Base-by-base conservation (phyloP, 2,113 vertebrate species). In the Pituophis catenifer region DNA sequence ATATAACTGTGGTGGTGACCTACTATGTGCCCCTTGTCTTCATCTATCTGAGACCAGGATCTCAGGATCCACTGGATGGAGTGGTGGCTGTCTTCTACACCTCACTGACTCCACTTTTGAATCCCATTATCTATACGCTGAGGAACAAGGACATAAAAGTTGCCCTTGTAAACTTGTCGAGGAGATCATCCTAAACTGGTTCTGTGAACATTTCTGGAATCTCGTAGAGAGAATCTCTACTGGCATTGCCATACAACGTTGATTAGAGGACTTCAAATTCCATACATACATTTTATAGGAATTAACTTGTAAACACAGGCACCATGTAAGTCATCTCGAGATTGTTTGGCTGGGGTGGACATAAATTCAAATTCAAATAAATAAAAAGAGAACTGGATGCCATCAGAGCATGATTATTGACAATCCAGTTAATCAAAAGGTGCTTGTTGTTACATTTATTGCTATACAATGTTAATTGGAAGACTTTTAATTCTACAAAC, bases 71-170 rank as follows among this genome's bases (percentile, higher is more conserved):
- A 13, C 33, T 96, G 75, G 95, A 95, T 59, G 95, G 94, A 3
- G 90, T 95, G 52, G 90, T 96, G 1, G 95, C 96, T 15, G 93
- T 97, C 11, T 97, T 96, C 89, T 97, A 97, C 57, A 97, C 96
- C 0, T 95, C 96, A 26, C 57, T 97, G 88, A 96, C 97, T 11
- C 96, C 96, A 23, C 89, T 96, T 23, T 94, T 97, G 8, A 97
- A 97, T 53, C 94, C 95, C 15, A 52, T 96, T 92, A 97, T 97
- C 89, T 97, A 96, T 10, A 97, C 95, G 1, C 93, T 97, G 21
- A 90, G 90, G 9, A 97, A 97, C 92, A 96, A 97, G 89, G 96
- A 97, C 75, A 96, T 96, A 94, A 97, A 96, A 48, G 58, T 50
- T 3, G 95, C 94, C 50, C 44, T 81, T 19, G 15, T 81, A 38